Base-by-base conservation (phyloP, 2,888 invertebrate genomes). In the Rhingia campestris region DNA sequence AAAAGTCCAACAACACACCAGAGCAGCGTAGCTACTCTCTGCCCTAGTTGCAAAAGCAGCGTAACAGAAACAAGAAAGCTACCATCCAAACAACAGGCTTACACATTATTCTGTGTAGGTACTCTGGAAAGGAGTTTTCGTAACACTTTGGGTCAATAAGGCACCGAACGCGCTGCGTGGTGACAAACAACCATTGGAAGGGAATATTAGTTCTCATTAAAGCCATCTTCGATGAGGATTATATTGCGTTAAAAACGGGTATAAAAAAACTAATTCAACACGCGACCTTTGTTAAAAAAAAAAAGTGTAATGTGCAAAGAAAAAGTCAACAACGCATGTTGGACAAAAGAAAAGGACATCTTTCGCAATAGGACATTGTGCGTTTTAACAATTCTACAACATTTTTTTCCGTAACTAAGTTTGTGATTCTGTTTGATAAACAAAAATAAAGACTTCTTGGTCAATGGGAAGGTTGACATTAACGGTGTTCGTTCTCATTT, bases 131-230 rank as follows among this genome's bases (percentile, higher is more conserved):
- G n/a, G 14, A 43, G 43, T 67, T 80, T 74, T 80, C 74, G 61
- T 80, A 80, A 80, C 47, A 74, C 67, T 56, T 56, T 73, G 12
- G 53, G 45, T 66, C 37, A 70, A 77, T 64, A 58, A 58, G 39
- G 30, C 35, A 37, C 51, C 43, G 49, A 32, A 47, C 49, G 51
- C 45, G 58, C 14, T 39, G 70, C 32, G 9, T n/a, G 53, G 9
- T n/a, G 53, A 12, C 43, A 35, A 53, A 61, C 51, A 51, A 43
- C 59, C 35, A 49, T 22, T 22, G 32, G 2, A 30, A 10, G 30
- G 32, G 30, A 10, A 10, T 47, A 9, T 47, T 39, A 10, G 10
- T 39, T 39, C 10, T 39, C 39, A 10, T 10, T 39, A 39, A 39
- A 10, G 39, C 10, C 30, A 49, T 49, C 39, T 49, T 63, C n/a